Evolutionary conservation across 2,113 vertebrate genomes (phyloP).

Genomic region (Ctenomys sociabilis): DNA sequence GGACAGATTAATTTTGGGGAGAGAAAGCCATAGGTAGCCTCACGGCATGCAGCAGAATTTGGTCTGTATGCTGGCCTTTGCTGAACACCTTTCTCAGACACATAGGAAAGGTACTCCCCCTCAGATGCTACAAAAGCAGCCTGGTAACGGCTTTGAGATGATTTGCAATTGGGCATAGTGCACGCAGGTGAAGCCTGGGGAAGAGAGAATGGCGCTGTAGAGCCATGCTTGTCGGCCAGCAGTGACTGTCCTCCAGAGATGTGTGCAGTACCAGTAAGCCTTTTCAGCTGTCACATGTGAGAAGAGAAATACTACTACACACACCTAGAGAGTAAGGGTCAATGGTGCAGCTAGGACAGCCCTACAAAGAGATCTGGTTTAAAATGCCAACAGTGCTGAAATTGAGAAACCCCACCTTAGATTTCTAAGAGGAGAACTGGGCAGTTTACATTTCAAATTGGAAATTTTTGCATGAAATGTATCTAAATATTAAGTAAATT

Average conservation of each 20-base stretch:
- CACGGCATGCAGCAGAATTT: neutral
- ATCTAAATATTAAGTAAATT: slow-evolving; percentile 54
- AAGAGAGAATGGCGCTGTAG: neutral
- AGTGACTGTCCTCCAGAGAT: neutral
- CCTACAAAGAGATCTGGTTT: neutral
- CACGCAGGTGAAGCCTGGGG: neutral
- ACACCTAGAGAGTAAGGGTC: neutral
- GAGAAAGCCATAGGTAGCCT: neutral
- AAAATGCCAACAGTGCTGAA: neutral
- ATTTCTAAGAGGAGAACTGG: slow-evolving; percentile 65
- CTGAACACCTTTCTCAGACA: neutral
- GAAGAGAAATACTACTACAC: neutral
- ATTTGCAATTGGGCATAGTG: neutral
- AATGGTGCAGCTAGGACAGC: neutral
- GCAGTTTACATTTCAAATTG: slow-evolving; percentile 65
- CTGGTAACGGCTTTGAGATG: neutral
- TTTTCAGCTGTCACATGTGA: neutral
- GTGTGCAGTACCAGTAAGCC: neutral
- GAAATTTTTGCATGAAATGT: neutral
- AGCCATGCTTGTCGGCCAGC: neutral
- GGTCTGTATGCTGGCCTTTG: neutral
- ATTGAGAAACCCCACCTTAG: neutral
- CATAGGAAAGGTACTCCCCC: neutral
- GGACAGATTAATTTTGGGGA: neutral
- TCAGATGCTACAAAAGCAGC: neutral